Base-by-base conservation (phyloP, 2,797 vertebrate genomes). In the Anguilla obscura region DNA sequence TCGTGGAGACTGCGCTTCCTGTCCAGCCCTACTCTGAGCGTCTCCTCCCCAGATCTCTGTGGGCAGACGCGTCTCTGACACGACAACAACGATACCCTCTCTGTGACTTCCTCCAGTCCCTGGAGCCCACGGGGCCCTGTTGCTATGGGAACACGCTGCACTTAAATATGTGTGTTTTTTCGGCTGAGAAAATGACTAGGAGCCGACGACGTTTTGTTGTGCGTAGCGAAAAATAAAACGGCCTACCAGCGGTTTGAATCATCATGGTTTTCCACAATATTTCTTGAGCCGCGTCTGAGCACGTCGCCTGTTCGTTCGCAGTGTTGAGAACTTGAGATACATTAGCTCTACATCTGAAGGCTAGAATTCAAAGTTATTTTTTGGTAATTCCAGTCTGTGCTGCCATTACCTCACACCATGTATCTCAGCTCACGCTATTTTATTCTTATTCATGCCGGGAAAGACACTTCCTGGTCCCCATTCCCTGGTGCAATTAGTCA, bases 111-210 rank as follows among this genome's bases (percentile, higher is more conserved):
- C 93, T 92, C 92, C 89, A 92, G 91, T 94, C 93, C 93, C 92
- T 94, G 92, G 91, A 93, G 92, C 93, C 91, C 92, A 91, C 91
- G 94, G 94, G 92, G 93, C 91, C 36, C 79, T 88, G 96, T 96
- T 96, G 89, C 95, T 93, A 96, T 96, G 95, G 95, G 92, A 96
- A 96, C 95, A 89, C 93, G 92, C 94, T 92, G 91, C 90, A 91
- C 89, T 87, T 89, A 89, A 90, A 90, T 90, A 91, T 92, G 91
- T 92, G 91, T 90, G 92, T 87, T 80, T 87, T 92, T 30, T 83
- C 50, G 86, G 58, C 36, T n/a, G 40, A 45, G 16, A 80, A 50
- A 48, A 80, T 80, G 16, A 45, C 45, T 50, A 48, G 50, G 79
- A 82, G 24, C 45, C n/a, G 63, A 24, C 45, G n/a, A 7, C 40